These are phyloP conservation scores for Engraulis encrasicolus DNA, from an alignment of 2,113 vertebrate species.

Conservation along the genomic window DNA sequence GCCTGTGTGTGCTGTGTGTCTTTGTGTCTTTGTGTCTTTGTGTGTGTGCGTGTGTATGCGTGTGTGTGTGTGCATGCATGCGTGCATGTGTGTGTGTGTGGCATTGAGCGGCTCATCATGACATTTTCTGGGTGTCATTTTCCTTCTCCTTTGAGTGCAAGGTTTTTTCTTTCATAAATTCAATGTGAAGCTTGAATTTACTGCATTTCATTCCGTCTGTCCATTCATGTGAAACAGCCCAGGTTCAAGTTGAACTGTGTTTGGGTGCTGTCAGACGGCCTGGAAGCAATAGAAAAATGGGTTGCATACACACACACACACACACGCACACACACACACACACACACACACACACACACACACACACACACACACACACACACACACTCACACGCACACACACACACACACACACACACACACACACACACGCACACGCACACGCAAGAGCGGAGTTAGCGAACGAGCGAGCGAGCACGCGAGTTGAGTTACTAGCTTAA, in stretches of 20 bases:
- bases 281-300: conserved; percentile 43
- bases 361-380: too few species aligned
- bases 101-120: too few species aligned
- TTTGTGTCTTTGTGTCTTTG: background rate
- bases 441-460: too few species aligned
- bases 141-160: background rate
- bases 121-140: background rate
- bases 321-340: too few species aligned
- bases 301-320: too few species aligned
- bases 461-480: conserved; percentile 26
- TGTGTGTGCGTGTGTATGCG: background rate
- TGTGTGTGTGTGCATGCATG: background rate
- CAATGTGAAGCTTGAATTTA: background rate
- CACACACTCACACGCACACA: too few species aligned
- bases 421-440: too few species aligned
- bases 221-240: conserved; percentile 25
- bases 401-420: too few species aligned
- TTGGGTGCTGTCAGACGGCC: background rate
- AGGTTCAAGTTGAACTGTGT: conserved; percentile 16
- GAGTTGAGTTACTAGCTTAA: too few species aligned
- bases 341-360: too few species aligned
- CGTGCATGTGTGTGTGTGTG: background rate
- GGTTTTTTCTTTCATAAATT: background rate
- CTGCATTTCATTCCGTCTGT: background rate
- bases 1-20: background rate